phyloP scores from a whole-genome alignment of 2,113 vertebrate genomes.

The Pungitius pungitius region DNA sequence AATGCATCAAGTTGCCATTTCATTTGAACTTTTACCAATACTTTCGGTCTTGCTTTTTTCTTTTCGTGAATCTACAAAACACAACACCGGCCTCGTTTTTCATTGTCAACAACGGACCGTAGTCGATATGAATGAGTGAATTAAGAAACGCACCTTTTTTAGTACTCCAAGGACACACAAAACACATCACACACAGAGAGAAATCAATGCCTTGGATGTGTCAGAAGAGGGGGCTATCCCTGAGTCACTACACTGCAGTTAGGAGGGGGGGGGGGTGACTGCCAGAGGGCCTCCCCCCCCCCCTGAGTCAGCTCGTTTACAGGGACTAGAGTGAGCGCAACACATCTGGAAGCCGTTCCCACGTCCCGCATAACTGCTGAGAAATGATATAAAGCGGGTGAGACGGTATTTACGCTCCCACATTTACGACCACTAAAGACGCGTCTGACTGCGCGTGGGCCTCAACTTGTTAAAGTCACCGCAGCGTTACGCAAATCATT shows the following conservation, averaged over 20 bases:
- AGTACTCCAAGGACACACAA: neutral
- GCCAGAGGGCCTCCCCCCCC: conserved; percentile 63
- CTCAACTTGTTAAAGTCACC: conserved; percentile 70
- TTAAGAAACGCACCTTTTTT: neutral
- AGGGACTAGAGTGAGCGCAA: conserved; percentile 21
- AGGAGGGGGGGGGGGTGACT: conserved; percentile 18
- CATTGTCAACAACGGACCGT: neutral
- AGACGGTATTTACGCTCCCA: conserved; percentile 72
- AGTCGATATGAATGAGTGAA: neutral
- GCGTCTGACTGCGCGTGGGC: conserved; percentile 68
- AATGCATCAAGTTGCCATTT: conserved; percentile 9
- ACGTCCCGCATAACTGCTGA: conserved; percentile 68
- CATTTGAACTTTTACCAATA: neutral
- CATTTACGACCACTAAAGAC: conserved; percentile 67
- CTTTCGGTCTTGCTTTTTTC: neutral
- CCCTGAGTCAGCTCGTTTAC: conserved; percentile 73
- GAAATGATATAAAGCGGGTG: conserved; percentile 67
- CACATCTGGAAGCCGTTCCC: conserved; percentile 75
- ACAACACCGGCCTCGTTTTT: conserved; percentile 4
- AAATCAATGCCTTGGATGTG: neutral
- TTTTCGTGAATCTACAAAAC: neutral
- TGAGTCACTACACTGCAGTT: neutral
- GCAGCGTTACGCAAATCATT: conserved; percentile 59
- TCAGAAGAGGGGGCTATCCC: conserved; percentile 45
- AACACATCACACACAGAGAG: neutral